These are phyloP conservation scores for Maconellicoccus hirsutus DNA, from an alignment of 1,140 invertebrate species.

Conservation along the genomic window DNA sequence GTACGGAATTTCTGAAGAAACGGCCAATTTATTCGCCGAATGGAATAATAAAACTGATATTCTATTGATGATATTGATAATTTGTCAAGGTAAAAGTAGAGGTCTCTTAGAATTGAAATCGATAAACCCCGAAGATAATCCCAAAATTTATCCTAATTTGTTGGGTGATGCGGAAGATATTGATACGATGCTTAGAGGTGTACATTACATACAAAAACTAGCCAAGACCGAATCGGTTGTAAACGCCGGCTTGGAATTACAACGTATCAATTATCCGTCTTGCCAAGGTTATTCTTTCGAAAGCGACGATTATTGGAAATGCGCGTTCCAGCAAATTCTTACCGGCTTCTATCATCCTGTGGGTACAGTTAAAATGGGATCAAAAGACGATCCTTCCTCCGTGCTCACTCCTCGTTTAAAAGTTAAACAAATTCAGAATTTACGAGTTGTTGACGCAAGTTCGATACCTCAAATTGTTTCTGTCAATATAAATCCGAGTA, in stretches of 20 bases:
- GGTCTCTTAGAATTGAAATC: slow-evolving; percentile 39
- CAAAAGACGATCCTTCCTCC: slow-evolving; percentile 33
- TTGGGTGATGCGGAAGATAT: slow-evolving; percentile 31
- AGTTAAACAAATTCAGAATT: slow-evolving; percentile 31
- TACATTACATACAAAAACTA: slow-evolving; percentile 31
- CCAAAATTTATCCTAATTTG: slow-evolving; percentile 47
- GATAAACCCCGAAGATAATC: slow-evolving; percentile 42
- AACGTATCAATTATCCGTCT: slow-evolving; percentile 42
- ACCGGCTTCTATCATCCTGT: slow-evolving; percentile 33
- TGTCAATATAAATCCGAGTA: slow-evolving; percentile 34
- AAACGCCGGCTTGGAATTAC: slow-evolving; percentile 39
- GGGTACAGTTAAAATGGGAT: slow-evolving; percentile 29
- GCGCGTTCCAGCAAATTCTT: slow-evolving; percentile 31
- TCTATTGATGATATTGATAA: slow-evolving; percentile 38
- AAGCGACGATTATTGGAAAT: slow-evolving; percentile 33
- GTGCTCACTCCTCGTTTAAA: slow-evolving; percentile 40
- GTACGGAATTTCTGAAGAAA: slow-evolving; percentile 48
- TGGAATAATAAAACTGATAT: slow-evolving; percentile 44
- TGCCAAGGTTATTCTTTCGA: slow-evolving; percentile 27
- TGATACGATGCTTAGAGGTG: slow-evolving; percentile 29
- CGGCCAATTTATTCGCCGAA: slow-evolving; percentile 43
- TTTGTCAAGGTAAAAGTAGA: slow-evolving; percentile 38
- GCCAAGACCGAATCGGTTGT: slow-evolving; percentile 33
- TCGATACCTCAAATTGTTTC: slow-evolving; percentile 36
- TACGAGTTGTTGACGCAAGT: slow-evolving; percentile 37